Conservation (phyloP, 1,140 invertebrate species). For the Nylanderia fulva region DNA sequence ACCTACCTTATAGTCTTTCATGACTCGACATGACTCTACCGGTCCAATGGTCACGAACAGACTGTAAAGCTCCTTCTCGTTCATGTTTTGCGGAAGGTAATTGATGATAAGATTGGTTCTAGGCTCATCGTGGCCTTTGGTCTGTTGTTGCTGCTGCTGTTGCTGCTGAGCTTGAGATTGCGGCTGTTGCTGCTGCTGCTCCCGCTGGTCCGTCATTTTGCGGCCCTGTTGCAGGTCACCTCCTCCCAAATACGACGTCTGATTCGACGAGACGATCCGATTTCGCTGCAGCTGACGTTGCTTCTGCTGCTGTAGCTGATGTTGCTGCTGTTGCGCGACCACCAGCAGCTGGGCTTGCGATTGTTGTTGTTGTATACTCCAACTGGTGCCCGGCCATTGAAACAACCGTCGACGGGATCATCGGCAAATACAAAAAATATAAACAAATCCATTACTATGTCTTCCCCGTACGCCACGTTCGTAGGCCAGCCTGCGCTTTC, state of each 20-base stretch:
- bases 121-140: conserved; percentile 79
- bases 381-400: conserved; percentile 80
- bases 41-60: conserved; percentile 95
- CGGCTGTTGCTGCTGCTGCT: conserved; percentile 67
- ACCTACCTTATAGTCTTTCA: conserved; percentile 94
- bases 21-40: conserved; percentile 95
- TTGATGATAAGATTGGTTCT: conserved; percentile 97
- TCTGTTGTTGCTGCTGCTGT: conserved; percentile 68
- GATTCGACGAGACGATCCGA: conserved; percentile 53
- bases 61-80: conserved; percentile 95
- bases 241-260: conserved; percentile 8
- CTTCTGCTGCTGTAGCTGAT: conserved; percentile 59
- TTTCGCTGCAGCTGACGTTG: conserved; percentile 24
- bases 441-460: conserved; percentile 86
- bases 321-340: conserved; percentile 64
- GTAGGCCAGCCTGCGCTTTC: conserved; percentile 71
- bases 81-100: conserved; percentile 97
- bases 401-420: conserved; percentile 80
- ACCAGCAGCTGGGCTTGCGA: conserved; percentile 58
- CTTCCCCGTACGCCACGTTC: conserved; percentile 77
- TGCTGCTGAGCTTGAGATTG: conserved; percentile 64
- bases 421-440: conserved; percentile 87
- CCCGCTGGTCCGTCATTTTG: conserved; percentile 82
- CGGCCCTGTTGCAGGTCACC: conserved; percentile 31
- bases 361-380: conserved; percentile 75